Evolutionary conservation across 2,113 vertebrate species (phyloP), one percentile per base, ranked within the genome.

Genomic region (Gobiocypris rarus): DNA sequence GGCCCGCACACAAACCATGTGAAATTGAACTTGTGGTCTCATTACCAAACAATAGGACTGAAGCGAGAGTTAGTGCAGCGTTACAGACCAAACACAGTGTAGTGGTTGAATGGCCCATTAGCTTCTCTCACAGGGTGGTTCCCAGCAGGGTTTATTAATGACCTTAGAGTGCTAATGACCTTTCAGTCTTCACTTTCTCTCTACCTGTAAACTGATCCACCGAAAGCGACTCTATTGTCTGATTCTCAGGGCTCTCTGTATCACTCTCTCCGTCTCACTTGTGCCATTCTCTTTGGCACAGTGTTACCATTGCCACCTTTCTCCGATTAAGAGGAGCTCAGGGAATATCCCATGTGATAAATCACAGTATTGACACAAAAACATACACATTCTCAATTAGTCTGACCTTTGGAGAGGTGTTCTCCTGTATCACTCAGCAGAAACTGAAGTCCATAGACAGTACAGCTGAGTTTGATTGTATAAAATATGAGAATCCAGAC

Each of bases 41-140:
- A 89, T 86, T 89, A 83, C 74, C 88, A 84, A 86, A 87, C 86
- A 89, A 86, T 84, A 38, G 71, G 48, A 63, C n/a, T 48, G 1
- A 38, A 54, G 52, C 9, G 10, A 26, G 58, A 54, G 77, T 70
- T 24, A 81, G 78, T 48, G 63, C 56, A 61, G 19, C 26, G 52
- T 71, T 84, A 67, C 56, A 87, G 81, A 71, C 81, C 70, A 70
- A 85, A 84, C 81, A 75, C 50, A 56, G 69, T 71, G 81, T n/a
- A n/a, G 54, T 61, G 34, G 31, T 17, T 86, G 82, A 89, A 83
- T 87, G 86, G 86, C 41, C 86, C 81, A 75, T 87, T 87, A 87
- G 78, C 77, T 81, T 85, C 58, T 77, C 83, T 81, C 77, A 14
- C 56, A 63, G 77, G 81, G 83, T 82, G 82, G 65, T 54, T 50